A percentile compares a stretch with the other conserved stretches of the same genome.
Conservation (phyloP, 2,888 invertebrate genomes). For the Mythimna ferrago region DNA sequence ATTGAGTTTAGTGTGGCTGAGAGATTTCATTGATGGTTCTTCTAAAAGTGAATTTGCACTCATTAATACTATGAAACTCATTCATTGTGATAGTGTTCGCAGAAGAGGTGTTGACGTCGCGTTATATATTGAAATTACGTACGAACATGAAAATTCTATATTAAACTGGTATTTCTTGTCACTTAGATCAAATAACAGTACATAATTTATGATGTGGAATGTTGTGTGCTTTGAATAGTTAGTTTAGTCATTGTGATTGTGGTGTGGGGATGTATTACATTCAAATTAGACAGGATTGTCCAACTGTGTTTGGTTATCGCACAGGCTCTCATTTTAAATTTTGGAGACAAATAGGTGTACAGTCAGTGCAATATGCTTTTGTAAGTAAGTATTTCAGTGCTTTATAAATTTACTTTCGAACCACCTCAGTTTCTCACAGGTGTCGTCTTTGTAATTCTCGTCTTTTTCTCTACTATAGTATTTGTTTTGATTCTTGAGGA, state of each 20-base stretch:
- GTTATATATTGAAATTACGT: slow-evolving; percentile 57
- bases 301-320: slow-evolving; percentile 39
- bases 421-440: no score
- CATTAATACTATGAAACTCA: slow-evolving; percentile 67
- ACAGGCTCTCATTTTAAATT: slow-evolving; percentile 34
- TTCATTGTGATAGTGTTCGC: slow-evolving; percentile 65
- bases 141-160: slow-evolving; percentile 54
- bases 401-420: no score
- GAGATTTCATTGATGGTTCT: slow-evolving; percentile 65
- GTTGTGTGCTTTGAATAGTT: slow-evolving; percentile 40
- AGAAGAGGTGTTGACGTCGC: slow-evolving; percentile 59
- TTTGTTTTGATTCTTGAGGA: no score
- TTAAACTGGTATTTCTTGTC: slow-evolving; percentile 45
- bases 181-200: slow-evolving; percentile 49
- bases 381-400: not conserved
- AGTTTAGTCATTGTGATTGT: slow-evolving; percentile 42
- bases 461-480: no score
- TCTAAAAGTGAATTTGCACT: slow-evolving; percentile 66
- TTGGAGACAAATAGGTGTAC: slow-evolving; percentile 38
- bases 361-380: slow-evolving; percentile 6
- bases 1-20: slow-evolving; percentile 65
- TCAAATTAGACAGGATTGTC: slow-evolving; percentile 25
- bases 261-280: slow-evolving; percentile 15
- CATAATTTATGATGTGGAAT: slow-evolving; percentile 37
- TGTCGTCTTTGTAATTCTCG: no score